Base-by-base conservation (phyloP, 2,113 vertebrate species). In the Jaculus jaculus region DNA sequence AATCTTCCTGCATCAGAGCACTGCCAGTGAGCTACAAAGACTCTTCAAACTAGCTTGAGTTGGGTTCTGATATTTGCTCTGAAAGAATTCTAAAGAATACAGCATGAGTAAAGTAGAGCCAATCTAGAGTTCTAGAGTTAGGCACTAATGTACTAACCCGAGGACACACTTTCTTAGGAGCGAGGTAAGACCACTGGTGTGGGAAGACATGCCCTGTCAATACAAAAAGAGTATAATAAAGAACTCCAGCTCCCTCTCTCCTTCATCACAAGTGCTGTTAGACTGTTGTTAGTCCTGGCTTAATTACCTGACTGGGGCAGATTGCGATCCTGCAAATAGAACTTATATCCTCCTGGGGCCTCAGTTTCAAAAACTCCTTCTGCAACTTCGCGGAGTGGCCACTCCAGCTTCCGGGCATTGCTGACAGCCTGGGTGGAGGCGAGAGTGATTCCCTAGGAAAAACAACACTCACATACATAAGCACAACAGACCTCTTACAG, bases 311-410 rank as follows among this genome's bases (percentile, higher is more conserved):
- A 86, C 32, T 96, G 92, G 65, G 98, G 97, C 82, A 97, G 98
- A 26, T 98, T 98, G 95, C 97, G 97, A 95, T 99, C 98, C 96
- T 99, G 97, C 84, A 99, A 95, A 94, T 98, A 99, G 97, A 99
- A 99, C 28, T 97, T 99, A 96, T 99, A 99, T 9, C 99, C 99
- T 66, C 99, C 99, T 0, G 99, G 99, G 61, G 99, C 99, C 96
- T 99, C 98, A 0, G 98, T 96, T 97, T 98, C 97, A 97, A 99
- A 99, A 84, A 99, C 26, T 60, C 96, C 98, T 4, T 98, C 95
- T 51, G 96, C 96, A 17, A 98, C 92, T 97, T 99, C 98, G 11
- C 51, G 98, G 28, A 99, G 98, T 8, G 99, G 99, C 99, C 99
- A 99, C 1, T 98, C 98, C 71, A 99, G 96, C 69, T 97, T 98